These are phyloP conservation scores for Chromobotia macracanthus DNA, from an alignment of 2,797 vertebrate species.

Conservation along the genomic window DNA sequence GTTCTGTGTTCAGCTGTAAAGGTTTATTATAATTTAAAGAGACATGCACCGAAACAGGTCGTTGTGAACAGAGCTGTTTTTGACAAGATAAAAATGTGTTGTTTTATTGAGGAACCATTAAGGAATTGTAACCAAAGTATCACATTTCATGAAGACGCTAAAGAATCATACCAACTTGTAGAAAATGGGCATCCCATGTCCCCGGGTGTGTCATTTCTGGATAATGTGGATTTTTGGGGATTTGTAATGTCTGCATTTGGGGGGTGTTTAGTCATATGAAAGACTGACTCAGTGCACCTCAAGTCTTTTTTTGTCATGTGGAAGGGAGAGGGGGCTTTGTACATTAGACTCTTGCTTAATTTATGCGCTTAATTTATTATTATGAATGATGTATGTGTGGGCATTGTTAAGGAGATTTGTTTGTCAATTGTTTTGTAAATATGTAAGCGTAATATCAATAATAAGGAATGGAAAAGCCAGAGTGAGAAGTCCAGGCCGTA, in stretches of 20 bases:
- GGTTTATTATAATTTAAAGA: too few relatives aligned
- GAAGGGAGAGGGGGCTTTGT: constrained; percentile 64
- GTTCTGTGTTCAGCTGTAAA: too few relatives aligned
- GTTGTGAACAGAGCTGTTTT: too few relatives aligned
- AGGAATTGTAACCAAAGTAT: too few relatives aligned
- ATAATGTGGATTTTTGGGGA: constrained; percentile 73
- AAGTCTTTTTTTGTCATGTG: constrained; percentile 65
- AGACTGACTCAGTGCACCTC: constrained; percentile 64
- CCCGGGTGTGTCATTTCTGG: constrained; percentile 55
- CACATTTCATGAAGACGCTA: too few relatives aligned
- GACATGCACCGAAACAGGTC: too few relatives aligned
- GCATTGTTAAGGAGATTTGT: constrained; percentile 48
- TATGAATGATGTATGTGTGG: constrained; percentile 67
- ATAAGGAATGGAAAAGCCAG: constrained; percentile 56
- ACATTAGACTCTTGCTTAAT: constrained; percentile 64
- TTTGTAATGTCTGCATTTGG: constrained; percentile 74
- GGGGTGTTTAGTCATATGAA: constrained; percentile 69
- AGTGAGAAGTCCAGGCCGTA: constrained; percentile 39
- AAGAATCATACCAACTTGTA: too few relatives aligned
- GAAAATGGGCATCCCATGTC: too few relatives aligned
- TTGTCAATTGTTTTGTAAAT: constrained; percentile 74
- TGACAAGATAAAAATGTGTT: too few relatives aligned
- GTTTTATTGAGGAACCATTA: too few relatives aligned
- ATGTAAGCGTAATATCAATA: constrained; percentile 64
- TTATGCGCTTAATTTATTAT: constrained; percentile 78